Evolutionary conservation across 2,888 invertebrate genomes (phyloP), one percentile per base, ranked within the genome.

Genomic region (Himalopsyche kuldschensis): DNA sequence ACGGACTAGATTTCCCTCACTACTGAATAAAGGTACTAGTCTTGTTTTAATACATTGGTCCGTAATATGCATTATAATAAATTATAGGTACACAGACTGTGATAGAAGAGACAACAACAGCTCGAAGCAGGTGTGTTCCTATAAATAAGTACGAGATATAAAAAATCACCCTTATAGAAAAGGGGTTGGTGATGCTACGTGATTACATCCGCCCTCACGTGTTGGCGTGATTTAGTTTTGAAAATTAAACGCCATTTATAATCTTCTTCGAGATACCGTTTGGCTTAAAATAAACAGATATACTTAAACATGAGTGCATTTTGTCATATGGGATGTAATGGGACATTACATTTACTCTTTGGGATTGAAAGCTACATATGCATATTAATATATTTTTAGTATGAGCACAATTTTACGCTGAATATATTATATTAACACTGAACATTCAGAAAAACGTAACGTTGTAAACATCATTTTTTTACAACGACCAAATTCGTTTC

Each of bases 181-280:
- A 24, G 77, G 46, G 63, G 27, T 75, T 15, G 41, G 79, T 79
- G 82, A 78, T 31, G 82, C 77, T 78, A 78, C 46, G 75, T 82
- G 84, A 85, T 85, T 85, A 85, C 85, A 84, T 84, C 84, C 82
- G 84, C 84, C 84, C 84, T 82, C 79, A 82, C 80, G 82, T 85
- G 85, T 85, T 82, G 85, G 80, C 79, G 80, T 85, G 85, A 85
- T 85, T 85, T 84, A 85, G 78, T 84, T 81, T 79, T 79, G 82
- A 81, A 82, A 85, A 85, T 85, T 85, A 84, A 82, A 82, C 77
- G 75, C 20, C 10, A 20, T 55, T 20, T 55, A 20, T 55, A 55
- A 55, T 55, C 55, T 20, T 20, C 55, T 55, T 55, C 10, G n/a
- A 55, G 20, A 24, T 55, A 24, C 55, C 55, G 4, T 20, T 24